phyloP scores from a whole-genome alignment of 2,113 vertebrate genomes.

The Leptocoma aspasia region DNA sequence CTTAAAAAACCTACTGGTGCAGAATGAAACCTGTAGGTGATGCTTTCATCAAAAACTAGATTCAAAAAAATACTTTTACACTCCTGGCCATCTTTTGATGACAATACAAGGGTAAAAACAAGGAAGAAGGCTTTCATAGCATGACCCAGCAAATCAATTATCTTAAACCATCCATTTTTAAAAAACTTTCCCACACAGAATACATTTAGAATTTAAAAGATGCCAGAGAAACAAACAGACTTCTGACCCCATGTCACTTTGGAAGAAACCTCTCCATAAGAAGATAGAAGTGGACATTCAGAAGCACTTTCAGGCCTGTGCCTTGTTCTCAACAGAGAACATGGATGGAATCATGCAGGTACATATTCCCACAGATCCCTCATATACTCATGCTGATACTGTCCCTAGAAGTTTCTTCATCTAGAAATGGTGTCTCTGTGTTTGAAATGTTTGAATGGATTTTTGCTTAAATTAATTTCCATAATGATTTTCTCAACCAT shows the following conservation, averaged over 20 bases:
- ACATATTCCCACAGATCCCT: neutral
- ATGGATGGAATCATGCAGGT: neutral
- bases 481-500: neutral
- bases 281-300: neutral
- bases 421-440: neutral
- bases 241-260: neutral
- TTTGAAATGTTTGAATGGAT: neutral
- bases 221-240: neutral
- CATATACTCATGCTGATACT: neutral
- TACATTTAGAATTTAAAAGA: neutral
- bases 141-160: neutral
- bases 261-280: neutral
- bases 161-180: neutral
- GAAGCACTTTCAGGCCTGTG: neutral
- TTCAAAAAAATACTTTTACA: neutral
- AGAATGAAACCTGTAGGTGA: neutral
- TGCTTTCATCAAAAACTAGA: neutral
- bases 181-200: neutral
- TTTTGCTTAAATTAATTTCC: neutral
- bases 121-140: neutral
- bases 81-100: neutral
- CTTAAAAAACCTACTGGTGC: neutral
- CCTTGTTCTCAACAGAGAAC: neutral
- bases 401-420: neutral
- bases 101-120: neutral